Percentiles rank a stretch among this genome's conserved stretches.
phyloP scores from a whole-genome alignment of 2,888 invertebrate genomes.

The Oscheius sp. region DNA sequence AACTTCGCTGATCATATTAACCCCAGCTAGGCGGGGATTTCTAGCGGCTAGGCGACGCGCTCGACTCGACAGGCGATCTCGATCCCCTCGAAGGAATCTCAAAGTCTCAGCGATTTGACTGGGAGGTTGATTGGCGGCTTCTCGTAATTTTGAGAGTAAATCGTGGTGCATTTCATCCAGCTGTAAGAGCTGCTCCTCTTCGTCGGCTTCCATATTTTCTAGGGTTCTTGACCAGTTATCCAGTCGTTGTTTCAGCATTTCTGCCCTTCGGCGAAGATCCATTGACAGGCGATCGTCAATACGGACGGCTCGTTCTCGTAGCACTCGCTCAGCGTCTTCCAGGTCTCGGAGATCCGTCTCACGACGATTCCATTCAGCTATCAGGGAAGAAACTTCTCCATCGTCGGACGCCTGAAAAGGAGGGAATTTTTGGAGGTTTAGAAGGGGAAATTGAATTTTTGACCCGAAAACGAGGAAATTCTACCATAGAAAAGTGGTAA shows the following conservation, averaged over 20 bases:
- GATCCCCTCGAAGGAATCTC: slow-evolving; percentile 52
- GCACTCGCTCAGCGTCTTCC: slow-evolving; percentile 48
- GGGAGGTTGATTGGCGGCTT: slow-evolving; percentile 1
- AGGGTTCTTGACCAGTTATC: slow-evolving; percentile 55
- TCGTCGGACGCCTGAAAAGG: slow-evolving; percentile 37
- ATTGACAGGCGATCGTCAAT: slow-evolving; percentile 44
- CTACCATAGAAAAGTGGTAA: too few species aligned
- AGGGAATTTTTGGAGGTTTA: not conserved
- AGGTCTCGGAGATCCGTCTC: slow-evolving; percentile 51
- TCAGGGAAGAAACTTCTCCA: slow-evolving; percentile 45
- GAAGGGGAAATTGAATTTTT: too few species aligned
- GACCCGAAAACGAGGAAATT: too few species aligned
- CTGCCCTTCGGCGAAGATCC: slow-evolving; percentile 48
- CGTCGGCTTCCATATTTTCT: slow-evolving; percentile 60
- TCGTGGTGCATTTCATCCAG: slow-evolving; percentile 61
- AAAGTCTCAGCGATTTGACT: slow-evolving; percentile 52
- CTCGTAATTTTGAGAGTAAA: slow-evolving; percentile 8
- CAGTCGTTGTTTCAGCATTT: slow-evolving; percentile 55
- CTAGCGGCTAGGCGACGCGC: slow-evolving; percentile 53
- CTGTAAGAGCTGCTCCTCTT: slow-evolving; percentile 55
- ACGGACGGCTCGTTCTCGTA: slow-evolving; percentile 51
- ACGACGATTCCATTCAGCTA: slow-evolving; percentile 59
- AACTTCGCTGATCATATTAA: slow-evolving; percentile 30
- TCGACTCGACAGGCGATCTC: slow-evolving; percentile 53
- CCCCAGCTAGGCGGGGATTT: slow-evolving; percentile 51